These are phyloP conservation scores for Brachirus orientalis DNA, from an alignment of 2,113 vertebrate species.

Conservation along the genomic window DNA sequence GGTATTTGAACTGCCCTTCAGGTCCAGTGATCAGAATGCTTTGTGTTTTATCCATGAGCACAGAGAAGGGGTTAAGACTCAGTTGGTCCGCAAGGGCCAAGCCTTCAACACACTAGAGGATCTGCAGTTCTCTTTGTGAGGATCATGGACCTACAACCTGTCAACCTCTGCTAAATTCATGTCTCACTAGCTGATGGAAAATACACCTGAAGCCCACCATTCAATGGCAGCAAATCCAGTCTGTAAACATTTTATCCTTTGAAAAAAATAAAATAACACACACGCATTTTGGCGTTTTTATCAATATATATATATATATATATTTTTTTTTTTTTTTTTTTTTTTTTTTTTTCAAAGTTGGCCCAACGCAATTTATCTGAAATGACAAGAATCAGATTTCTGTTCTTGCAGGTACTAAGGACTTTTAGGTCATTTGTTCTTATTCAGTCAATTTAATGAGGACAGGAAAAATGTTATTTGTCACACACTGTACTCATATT, in stretches of 20 bases:
- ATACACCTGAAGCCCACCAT: conserved; percentile 53
- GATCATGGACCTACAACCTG: conserved; percentile 63
- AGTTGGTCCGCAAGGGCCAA: conserved; percentile 65
- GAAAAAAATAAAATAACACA: conserved; percentile 12
- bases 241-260: conserved; percentile 53
- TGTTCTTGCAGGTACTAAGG: neutral
- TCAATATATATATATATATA: too few relatives aligned
- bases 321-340: neutral
- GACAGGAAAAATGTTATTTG: neutral
- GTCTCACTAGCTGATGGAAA: conserved; percentile 53
- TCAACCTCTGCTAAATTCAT: conserved; percentile 65
- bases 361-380: neutral
- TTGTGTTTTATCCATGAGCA: conserved; percentile 54
- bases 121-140: conserved; percentile 60
- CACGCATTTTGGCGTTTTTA: conserved; percentile 6
- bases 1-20: conserved; percentile 73
- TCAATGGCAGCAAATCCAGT: conserved; percentile 54
- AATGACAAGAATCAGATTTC: neutral
- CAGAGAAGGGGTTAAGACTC: conserved; percentile 73
- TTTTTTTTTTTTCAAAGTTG: neutral
- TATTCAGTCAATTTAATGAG: neutral
- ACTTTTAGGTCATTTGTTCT: neutral
- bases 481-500: neutral
- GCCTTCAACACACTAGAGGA: conserved; percentile 66
- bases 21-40: conserved; percentile 63